A percentile compares a stretch with the other conserved stretches of the same genome.
Conservation (phyloP, 1,140 invertebrate genomes). For the Chelonus insularis region DNA sequence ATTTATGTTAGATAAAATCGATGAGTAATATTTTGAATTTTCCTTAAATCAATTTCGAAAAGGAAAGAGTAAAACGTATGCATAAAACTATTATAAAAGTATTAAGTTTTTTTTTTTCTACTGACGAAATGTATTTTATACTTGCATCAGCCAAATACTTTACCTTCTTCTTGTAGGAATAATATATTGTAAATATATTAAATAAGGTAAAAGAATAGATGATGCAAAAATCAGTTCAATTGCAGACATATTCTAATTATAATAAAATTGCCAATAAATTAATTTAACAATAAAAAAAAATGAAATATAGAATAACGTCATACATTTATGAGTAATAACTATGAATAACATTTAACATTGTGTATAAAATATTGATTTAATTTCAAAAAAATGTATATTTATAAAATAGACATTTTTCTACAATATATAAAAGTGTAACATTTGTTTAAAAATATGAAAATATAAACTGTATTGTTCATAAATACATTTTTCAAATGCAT, state of each 20-base stretch:
- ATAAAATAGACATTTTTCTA: conserved; percentile 35
- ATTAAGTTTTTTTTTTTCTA: conserved; percentile 19
- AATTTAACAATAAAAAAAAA: not conserved
- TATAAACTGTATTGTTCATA: conserved; percentile 20
- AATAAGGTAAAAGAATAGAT: conserved; percentile 54
- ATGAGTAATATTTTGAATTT: too few species aligned
- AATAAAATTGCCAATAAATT: conserved; percentile 16
- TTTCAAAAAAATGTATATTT: too few species aligned
- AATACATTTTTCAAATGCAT: too few species aligned
- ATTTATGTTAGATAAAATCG: too few species aligned
- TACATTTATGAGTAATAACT: too few species aligned
- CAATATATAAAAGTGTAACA: conserved; percentile 30
- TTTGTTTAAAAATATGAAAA: conserved; percentile 39
- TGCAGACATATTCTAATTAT: conserved; percentile 35
- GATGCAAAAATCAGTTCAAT: conserved; percentile 53
- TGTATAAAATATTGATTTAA: too few species aligned
- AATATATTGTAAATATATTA: conserved; percentile 37
- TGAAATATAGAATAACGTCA: not conserved
- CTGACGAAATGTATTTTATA: conserved; percentile 50
- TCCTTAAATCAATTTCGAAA: too few species aligned
- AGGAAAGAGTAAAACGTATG: not conserved
- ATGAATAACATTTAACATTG: too few species aligned
- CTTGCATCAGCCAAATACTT: conserved; percentile 59
- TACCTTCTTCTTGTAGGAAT: conserved; percentile 29
- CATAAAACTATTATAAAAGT: not conserved